phyloP scores from a whole-genome alignment of 2,888 invertebrate genomes.

The Coleophora deauratella region DNA sequence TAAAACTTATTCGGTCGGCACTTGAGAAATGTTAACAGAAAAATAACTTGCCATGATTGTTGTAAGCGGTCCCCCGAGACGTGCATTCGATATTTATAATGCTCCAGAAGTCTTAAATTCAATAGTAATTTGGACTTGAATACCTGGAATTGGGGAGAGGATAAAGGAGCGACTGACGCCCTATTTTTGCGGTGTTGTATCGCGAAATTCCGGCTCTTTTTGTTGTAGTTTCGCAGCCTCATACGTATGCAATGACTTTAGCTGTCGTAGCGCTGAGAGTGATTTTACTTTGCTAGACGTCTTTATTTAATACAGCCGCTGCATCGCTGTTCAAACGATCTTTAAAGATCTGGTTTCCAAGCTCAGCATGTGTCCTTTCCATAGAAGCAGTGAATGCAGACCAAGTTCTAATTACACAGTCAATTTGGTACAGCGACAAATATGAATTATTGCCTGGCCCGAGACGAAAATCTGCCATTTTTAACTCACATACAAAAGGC shows the following conservation, averaged over 20 bases:
- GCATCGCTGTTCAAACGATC: not conserved
- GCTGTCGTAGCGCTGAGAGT: too few relatives aligned
- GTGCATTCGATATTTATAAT: slow-evolving; percentile 61
- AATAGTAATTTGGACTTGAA: slow-evolving; percentile 66
- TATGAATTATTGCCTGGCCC: slow-evolving; percentile 60
- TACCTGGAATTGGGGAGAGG: slow-evolving; percentile 46
- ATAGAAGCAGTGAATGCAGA: slow-evolving; percentile 44
- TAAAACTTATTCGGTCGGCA: slow-evolving; percentile 49
- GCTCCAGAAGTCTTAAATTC: slow-evolving; percentile 67
- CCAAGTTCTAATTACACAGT: slow-evolving; percentile 68
- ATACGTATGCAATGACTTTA: too few relatives aligned
- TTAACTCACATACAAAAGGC: slow-evolving; percentile 43
- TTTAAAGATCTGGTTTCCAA: slow-evolving; percentile 47
- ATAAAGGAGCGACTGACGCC: slow-evolving; percentile 54
- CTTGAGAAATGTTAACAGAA: slow-evolving; percentile 33
- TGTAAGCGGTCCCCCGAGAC: slow-evolving; percentile 47
- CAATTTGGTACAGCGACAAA: slow-evolving; percentile 66
- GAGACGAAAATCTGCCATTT: slow-evolving; percentile 61
- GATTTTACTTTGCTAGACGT: not conserved
- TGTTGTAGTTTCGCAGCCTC: not conserved
- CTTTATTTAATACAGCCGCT: not conserved
- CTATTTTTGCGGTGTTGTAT: slow-evolving; percentile 70
- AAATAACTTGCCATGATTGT: slow-evolving; percentile 28
- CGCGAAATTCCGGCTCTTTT: slow-evolving; percentile 34
- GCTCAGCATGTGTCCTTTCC: slow-evolving; percentile 58